phyloP scores from a whole-genome alignment of 1,140 invertebrate genomes.

The Thereuonema tuberculata region DNA sequence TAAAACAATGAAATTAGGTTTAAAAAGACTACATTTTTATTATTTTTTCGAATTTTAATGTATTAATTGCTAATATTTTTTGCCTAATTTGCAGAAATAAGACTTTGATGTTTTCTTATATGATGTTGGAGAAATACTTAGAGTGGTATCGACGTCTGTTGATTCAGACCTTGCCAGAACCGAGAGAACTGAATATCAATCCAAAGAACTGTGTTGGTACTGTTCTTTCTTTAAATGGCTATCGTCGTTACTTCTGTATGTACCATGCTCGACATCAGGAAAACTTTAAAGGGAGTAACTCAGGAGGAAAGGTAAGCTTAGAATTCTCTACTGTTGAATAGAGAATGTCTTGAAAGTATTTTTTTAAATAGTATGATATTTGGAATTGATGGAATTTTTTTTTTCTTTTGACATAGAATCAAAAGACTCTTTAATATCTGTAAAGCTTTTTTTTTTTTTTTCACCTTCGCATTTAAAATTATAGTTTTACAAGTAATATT shows the following conservation, averaged over 20 bases:
- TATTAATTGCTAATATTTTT: no score
- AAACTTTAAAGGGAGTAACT: slow-evolving; percentile 5
- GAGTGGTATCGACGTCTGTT: slow-evolving; percentile 83
- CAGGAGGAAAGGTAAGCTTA: neutral
- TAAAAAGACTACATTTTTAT: no score
- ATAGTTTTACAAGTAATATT: neutral
- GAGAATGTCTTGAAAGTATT: neutral
- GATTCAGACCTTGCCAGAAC: slow-evolving; percentile 64
- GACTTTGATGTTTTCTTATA: slow-evolving; percentile 81
- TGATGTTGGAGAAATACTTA: slow-evolving; percentile 80
- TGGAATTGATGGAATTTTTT: no score
- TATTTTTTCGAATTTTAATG: no score
- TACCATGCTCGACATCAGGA: slow-evolving; percentile 89
- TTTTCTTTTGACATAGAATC: no score
- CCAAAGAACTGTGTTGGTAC: slow-evolving; percentile 94
- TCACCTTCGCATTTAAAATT: no score
- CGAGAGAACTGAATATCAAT: slow-evolving; percentile 75
- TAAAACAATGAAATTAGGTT: no score
- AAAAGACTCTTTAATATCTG: neutral
- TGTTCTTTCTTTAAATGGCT: slow-evolving; percentile 87
- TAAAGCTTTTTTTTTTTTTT: neutral
- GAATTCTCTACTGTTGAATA: neutral
- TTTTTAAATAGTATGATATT: no score
- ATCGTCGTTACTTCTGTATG: slow-evolving; percentile 94
- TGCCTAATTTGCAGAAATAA: slow-evolving; percentile 50